Conservation (phyloP, 1,140 invertebrate genomes). For the Potamilus streckersoni region DNA sequence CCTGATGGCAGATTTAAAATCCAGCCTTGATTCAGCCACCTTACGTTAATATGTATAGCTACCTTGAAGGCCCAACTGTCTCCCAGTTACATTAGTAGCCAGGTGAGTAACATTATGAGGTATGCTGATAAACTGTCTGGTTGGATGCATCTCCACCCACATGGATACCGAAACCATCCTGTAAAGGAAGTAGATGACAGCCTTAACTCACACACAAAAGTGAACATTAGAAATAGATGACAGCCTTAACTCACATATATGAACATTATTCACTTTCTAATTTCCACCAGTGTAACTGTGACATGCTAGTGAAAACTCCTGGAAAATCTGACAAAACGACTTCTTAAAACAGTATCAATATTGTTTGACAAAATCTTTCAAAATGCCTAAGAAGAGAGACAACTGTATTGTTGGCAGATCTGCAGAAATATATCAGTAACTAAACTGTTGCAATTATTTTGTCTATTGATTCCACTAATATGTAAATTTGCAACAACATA, state of each 20-base stretch:
- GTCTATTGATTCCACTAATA: too few relatives aligned
- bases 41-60: neutral
- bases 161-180: conserved; percentile 59
- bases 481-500: too few relatives aligned
- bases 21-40: too few relatives aligned
- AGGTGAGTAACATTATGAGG: conserved; percentile 56
- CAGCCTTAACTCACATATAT: too few relatives aligned
- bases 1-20: too few relatives aligned
- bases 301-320: too few relatives aligned
- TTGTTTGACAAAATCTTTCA: neutral
- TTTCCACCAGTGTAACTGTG: too few relatives aligned
- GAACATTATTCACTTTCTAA: too few relatives aligned
- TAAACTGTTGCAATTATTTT: too few relatives aligned
- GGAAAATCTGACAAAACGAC: too few relatives aligned
- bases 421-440: too few relatives aligned
- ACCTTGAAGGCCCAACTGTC: conserved; percentile 57
- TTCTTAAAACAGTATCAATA: neutral
- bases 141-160: conserved; percentile 52
- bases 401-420: neutral
- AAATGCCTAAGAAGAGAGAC: neutral
- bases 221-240: conserved; percentile 6
- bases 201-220: too few relatives aligned
- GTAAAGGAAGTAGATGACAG: conserved; percentile 16
- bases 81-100: conserved; percentile 44
- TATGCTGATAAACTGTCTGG: conserved; percentile 48